Evolutionary conservation across 2,113 vertebrate genomes (phyloP).

Genomic region (Nibea coibor): DNA sequence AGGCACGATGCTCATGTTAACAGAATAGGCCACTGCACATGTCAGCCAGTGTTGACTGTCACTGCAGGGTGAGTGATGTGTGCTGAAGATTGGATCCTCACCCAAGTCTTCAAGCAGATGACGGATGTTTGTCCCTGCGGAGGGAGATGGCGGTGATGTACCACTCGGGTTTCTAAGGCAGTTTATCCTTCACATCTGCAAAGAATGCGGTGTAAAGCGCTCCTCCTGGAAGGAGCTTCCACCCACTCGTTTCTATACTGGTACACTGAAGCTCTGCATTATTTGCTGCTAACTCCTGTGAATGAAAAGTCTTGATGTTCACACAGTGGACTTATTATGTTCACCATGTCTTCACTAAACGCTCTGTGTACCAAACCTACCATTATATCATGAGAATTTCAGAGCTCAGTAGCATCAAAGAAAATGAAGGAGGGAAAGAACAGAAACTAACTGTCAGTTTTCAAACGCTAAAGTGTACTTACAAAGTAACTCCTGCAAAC

Average conservation of each 20-base stretch:
- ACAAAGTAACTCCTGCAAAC: too few species aligned
- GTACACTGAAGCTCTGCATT: slow-evolving; percentile 30
- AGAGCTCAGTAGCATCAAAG: background rate
- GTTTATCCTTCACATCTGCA: slow-evolving; percentile 56
- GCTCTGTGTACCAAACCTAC: background rate
- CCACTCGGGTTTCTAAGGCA: slow-evolving; percentile 13
- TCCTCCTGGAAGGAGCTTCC: slow-evolving; percentile 56
- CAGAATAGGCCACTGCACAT: slow-evolving; percentile 5
- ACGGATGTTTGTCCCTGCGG: slow-evolving; percentile 18
- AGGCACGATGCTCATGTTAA: slow-evolving; percentile 4
- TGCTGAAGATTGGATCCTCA: slow-evolving; percentile 29
- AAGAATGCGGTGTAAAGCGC: slow-evolving; percentile 43
- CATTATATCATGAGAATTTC: background rate
- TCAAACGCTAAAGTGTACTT: background rate
- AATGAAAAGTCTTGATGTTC: slow-evolving; percentile 36
- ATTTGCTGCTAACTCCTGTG: slow-evolving; percentile 30
- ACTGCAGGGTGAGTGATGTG: slow-evolving; percentile 31
- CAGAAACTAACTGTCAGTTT: background rate
- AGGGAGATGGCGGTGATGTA: background rate
- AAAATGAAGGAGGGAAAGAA: background rate
- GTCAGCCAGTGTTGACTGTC: slow-evolving; percentile 6
- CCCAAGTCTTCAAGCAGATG: slow-evolving; percentile 28
- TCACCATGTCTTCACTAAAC: background rate
- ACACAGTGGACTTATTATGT: background rate
- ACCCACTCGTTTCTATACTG: slow-evolving; percentile 62